Percentiles rank a stretch among this genome's conserved stretches.
phyloP scores from a whole-genome alignment of 30 jellyfish, hydroid and myxozoan species.

The Clytia hemisphaerica region DNA sequence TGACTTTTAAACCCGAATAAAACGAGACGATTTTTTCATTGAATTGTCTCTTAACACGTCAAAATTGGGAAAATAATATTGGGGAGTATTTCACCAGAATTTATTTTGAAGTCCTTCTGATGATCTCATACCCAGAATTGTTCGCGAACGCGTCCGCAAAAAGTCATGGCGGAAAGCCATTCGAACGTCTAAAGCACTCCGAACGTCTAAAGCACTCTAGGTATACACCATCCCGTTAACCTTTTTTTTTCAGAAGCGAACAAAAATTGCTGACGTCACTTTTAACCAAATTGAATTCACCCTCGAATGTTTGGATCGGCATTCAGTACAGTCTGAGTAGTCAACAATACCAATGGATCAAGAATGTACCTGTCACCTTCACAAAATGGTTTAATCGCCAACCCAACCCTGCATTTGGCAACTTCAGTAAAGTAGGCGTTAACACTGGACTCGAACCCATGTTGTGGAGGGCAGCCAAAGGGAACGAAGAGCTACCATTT shows the following conservation, averaged over 20 bases:
- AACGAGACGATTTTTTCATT: no score
- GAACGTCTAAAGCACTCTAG: no score
- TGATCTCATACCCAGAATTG: no score
- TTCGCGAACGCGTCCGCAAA: no score
- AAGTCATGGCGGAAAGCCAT: no score
- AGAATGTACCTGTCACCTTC: slow-evolving; percentile 39
- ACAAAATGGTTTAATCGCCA: slow-evolving; percentile 90
- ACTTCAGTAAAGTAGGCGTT: slow-evolving; percentile 54
- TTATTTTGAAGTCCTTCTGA: no score
- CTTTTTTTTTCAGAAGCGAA: slow-evolving; percentile 41
- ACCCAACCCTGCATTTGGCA: slow-evolving; percentile 82
- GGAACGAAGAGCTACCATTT: slow-evolving; percentile 39
- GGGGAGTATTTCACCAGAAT: no score
- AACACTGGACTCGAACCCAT: slow-evolving; percentile 48
- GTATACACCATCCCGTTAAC: no score
- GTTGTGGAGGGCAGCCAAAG: slow-evolving; percentile 67
- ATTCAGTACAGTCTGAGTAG: slow-evolving; percentile 39
- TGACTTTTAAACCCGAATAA: no score
- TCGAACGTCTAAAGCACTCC: no score
- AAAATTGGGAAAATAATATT: no score
- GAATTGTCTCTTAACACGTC: no score
- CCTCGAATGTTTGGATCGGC: slow-evolving; percentile 78
- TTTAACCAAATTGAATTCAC: slow-evolving; percentile 38
- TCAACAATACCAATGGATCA: slow-evolving; percentile 77
- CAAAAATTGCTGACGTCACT: slow-evolving; percentile 50